Evolutionary conservation across 2,888 invertebrate species (phyloP), one percentile per base, ranked within the genome.

Genomic region (Pandemis corylana): DNA sequence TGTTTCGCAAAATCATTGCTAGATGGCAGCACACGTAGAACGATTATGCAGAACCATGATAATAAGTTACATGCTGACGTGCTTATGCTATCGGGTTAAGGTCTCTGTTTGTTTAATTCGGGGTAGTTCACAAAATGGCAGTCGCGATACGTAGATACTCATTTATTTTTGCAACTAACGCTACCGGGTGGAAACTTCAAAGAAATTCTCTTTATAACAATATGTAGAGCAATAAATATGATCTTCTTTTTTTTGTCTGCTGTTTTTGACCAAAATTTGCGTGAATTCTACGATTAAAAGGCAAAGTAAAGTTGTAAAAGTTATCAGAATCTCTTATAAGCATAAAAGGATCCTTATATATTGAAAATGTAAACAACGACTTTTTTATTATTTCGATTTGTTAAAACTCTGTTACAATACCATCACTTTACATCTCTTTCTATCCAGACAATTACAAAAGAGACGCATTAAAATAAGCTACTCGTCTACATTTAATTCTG

Each of bases 1-100:
- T 0, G 20, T 56, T 20, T 20, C 56, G 56, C 56, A 56, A 20
- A 56, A 56, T 10, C 20, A 12, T 20, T 20, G 56, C 56, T 56
- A 56, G 56, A 56, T 56, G 56, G 56, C 56, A 56, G 20, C 56
- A 56, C 56, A 56, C 56, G 20, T 56, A 20, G 20, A 56, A 56
- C 20, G 56, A 56, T 53, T 56, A 20, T 20, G 7, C 7, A 9
- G 10, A 10, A 20, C 56, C 56, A 56, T 2, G 20, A 20, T 56
- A 56, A 9, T 56, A 9, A 15, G 20, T 4, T 4, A 20, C 9
- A 7, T n/a, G 9, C 56, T n/a, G 0, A 7, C 15, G 9, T 4
- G 9, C 20, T 56, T 56, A 20, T 20, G 5, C 20, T 4, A 9
- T 4, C 3, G 20, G 5, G 15, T 56, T 56, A 56, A 20, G 20